A percentile compares a stretch with the other conserved stretches of the same genome.
Conservation (phyloP, 2,888 invertebrate species). For the Xestobium rufovillosum region DNA sequence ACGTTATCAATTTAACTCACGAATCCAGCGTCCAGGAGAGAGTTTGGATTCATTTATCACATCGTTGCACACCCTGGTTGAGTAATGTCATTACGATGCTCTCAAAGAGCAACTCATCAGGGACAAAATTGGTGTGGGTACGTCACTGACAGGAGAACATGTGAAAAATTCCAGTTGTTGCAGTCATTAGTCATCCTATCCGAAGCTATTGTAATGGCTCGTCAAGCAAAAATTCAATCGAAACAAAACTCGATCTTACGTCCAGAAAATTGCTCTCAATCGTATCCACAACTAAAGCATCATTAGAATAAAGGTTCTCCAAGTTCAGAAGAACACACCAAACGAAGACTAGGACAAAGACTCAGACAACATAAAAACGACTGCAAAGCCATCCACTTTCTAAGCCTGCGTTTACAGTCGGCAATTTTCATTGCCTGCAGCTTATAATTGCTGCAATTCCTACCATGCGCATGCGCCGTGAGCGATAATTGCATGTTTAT, state of each 20-base stretch:
- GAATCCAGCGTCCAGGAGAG: not conserved
- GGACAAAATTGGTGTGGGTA: not conserved
- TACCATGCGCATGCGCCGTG: too few species aligned
- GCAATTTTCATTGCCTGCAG: too few species aligned
- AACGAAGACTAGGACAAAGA: too few species aligned
- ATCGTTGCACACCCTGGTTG: not conserved
- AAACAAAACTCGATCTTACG: not conserved
- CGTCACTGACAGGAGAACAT: not conserved
- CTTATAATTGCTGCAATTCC: too few species aligned
- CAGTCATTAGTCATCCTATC: not conserved
- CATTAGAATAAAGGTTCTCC: too few species aligned
- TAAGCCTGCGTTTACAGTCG: too few species aligned
- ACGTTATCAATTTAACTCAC: not conserved
- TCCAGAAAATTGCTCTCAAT: too few species aligned
- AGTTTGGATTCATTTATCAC: not conserved
- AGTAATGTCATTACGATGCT: not conserved
- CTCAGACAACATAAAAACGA: too few species aligned
- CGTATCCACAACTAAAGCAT: too few species aligned
- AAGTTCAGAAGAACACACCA: too few species aligned
- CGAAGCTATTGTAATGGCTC: not conserved
- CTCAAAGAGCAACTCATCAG: not conserved
- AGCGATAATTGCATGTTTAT: too few species aligned
- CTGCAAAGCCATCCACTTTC: too few species aligned
- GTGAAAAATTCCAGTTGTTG: constrained; percentile 1
- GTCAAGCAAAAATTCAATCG: not conserved